A percentile compares a stretch with the other conserved stretches of the same genome.
Conservation (phyloP, 1,140 invertebrate species). For the Brachionus koreanus region DNA sequence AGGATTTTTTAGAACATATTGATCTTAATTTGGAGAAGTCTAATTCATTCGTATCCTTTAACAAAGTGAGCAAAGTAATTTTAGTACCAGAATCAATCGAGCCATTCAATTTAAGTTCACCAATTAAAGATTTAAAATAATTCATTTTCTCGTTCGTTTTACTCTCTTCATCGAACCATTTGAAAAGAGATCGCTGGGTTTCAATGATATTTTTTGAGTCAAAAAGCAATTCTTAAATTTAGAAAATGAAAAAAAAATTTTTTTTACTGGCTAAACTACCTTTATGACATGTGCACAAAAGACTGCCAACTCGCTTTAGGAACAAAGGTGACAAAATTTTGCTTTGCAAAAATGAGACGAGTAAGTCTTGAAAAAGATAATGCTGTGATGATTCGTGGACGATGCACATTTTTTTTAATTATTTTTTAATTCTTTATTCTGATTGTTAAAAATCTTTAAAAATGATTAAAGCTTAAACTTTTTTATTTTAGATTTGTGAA, state of each 20-base stretch:
- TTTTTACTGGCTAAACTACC: neutral
- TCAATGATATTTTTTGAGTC: slow-evolving; percentile 31
- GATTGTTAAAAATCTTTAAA: neutral
- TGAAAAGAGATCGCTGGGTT: neutral
- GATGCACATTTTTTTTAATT: slow-evolving; percentile 26
- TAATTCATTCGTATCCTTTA: neutral
- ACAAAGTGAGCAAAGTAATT: slow-evolving; percentile 31
- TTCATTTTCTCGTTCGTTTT: neutral
- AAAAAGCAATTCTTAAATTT: neutral
- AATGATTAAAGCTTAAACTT: slow-evolving; percentile 21
- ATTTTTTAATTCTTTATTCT: neutral
- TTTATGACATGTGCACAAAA: slow-evolving; percentile 40
- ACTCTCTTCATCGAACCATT: slow-evolving; percentile 31
- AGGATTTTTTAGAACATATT: neutral
- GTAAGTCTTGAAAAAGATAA: slow-evolving; percentile 33
- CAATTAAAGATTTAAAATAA: neutral
- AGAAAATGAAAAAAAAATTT: neutral
- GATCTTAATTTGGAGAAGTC: slow-evolving; percentile 8
- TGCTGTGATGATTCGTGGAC: slow-evolving; percentile 23
- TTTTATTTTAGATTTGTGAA: neutral
- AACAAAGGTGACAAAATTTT: slow-evolving; percentile 5
- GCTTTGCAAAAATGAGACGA: slow-evolving; percentile 13
- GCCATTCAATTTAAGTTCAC: neutral
- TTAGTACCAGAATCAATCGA: slow-evolving; percentile 35
- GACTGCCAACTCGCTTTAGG: slow-evolving; percentile 8